Evolutionary conservation across 2,888 invertebrate species (phyloP), one percentile per base, ranked within the genome.

Genomic region (Gandaritis pyraliata): DNA sequence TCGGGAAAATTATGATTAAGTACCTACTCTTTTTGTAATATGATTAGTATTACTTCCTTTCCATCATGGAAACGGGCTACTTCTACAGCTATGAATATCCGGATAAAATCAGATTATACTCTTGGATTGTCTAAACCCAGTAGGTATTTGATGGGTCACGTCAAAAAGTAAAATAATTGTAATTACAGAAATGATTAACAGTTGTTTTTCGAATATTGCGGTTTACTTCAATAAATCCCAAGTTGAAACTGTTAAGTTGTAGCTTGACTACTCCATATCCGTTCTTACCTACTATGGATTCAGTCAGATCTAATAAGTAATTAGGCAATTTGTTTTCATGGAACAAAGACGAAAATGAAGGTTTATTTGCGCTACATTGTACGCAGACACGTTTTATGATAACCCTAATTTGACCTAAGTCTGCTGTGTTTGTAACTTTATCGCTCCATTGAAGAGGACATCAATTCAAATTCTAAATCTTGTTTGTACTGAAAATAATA

Each of bases 401-500:
- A 85, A 83, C 85, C 85, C 23, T 63, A 11, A 29, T 45, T 70
- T 73, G 74, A 76, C 72, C 71, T 60, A n/a, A n/a, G 47, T 48
- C 39, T 48, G 48, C 47, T 55, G 46, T 39, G 46, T 48, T 16
- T 39, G 23, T 50, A 46, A 36, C 23, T 23, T 11, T 43, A 45
- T 58, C 38, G 11, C 29, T 38, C 29, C 39, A 43, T 56, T 45
- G 13, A 51, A 38, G 23, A 29, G 29, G n/a, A 39, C 45, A 15
- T 43, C 5, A 12, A 30, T 41, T 18, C 15, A 23, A 45, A 57
- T 18, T 30, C 16, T 10, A 33, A 41, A 16, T 49, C 29, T 15
- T 2, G 50, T 18, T 43, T 33, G 23, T 39, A 43, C 12, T 4
- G 11, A 33, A 33, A 13, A 36, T 16, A 13, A 10, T 6, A 23